phyloP scores from a whole-genome alignment of 2,113 vertebrate species.

The Psettodes erumei region DNA sequence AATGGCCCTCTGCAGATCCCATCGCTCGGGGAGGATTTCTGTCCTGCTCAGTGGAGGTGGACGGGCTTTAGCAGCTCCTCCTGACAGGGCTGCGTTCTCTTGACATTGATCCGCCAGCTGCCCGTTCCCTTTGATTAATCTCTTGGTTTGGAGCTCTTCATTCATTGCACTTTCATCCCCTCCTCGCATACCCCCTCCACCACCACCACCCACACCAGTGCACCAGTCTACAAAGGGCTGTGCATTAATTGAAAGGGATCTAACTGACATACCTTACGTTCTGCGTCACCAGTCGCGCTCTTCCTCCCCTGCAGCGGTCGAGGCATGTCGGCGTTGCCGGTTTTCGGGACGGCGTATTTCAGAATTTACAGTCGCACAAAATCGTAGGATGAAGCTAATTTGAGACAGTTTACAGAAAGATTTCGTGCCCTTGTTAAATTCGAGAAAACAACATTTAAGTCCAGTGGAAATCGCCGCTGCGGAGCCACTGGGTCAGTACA shows the following conservation, averaged over 20 bases:
- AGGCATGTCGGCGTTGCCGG: not conserved
- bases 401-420: conserved; percentile 18
- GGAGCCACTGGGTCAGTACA: conserved; percentile 56
- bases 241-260: conserved; percentile 53
- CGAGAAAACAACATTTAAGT: conserved; percentile 18
- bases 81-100: conserved; percentile 42
- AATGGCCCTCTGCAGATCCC: not conserved
- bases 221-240: conserved; percentile 23
- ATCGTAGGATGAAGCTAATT: conserved; percentile 20
- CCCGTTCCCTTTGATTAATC: conserved; percentile 57
- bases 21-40: conserved; percentile 38
- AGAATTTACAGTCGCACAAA: conserved; percentile 20
- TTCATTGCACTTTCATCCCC: conserved; percentile 25
- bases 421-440: conserved; percentile 40
- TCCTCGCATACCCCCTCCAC: not conserved
- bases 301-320: not conserved
- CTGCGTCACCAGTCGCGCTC: conserved; percentile 10
- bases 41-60: conserved; percentile 47
- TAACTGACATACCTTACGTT: not conserved
- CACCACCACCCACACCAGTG: too few relatives aligned
- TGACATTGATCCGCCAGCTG: conserved; percentile 51
- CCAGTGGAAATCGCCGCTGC: conserved; percentile 30
- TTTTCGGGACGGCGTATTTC: not conserved
- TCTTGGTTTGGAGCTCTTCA: conserved; percentile 37
- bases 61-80: conserved; percentile 29